Evolutionary conservation across 2,888 invertebrate species (phyloP).

Genomic region (Eupithecia subumbrata): DNA sequence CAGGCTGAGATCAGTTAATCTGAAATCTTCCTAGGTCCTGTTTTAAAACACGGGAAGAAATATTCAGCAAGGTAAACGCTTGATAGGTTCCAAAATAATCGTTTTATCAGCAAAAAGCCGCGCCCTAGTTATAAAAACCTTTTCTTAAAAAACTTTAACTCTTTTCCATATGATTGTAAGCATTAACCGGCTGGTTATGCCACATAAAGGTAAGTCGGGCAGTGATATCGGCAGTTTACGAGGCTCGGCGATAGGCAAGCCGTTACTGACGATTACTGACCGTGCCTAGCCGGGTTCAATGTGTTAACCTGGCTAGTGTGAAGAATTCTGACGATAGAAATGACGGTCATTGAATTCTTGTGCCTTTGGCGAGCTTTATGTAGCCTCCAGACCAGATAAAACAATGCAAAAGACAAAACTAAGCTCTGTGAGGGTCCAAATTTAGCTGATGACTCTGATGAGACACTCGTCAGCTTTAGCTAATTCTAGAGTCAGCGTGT

Average conservation of each 20-base stretch:
- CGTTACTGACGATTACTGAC: background rate
- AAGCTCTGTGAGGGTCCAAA: too few species aligned
- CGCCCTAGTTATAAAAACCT: background rate
- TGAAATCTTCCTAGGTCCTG: background rate
- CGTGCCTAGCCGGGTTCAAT: background rate
- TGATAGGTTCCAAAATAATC: background rate
- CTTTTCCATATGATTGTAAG: conserved; percentile 29
- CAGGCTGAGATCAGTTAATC: background rate
- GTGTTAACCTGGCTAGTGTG: conserved; percentile 13
- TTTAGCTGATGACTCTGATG: too few species aligned
- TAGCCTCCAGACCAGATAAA: background rate
- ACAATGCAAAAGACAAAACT: background rate
- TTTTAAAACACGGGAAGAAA: background rate
- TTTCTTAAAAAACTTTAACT: conserved; percentile 26
- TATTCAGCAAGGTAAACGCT: background rate
- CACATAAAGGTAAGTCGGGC: conserved; percentile 65
- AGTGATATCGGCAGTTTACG: conserved; percentile 73
- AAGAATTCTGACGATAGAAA: background rate
- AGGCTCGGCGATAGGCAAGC: conserved; percentile 72
- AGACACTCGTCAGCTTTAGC: too few species aligned
- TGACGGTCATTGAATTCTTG: background rate
- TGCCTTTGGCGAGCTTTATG: background rate
- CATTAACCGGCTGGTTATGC: conserved; percentile 50
- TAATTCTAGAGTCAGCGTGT: too few species aligned
- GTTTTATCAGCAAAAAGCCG: background rate